Percentiles rank a stretch among this genome's conserved stretches.
Evolutionary conservation across 2,113 vertebrate genomes (phyloP).

Genomic region (Apodemus sylvaticus): DNA sequence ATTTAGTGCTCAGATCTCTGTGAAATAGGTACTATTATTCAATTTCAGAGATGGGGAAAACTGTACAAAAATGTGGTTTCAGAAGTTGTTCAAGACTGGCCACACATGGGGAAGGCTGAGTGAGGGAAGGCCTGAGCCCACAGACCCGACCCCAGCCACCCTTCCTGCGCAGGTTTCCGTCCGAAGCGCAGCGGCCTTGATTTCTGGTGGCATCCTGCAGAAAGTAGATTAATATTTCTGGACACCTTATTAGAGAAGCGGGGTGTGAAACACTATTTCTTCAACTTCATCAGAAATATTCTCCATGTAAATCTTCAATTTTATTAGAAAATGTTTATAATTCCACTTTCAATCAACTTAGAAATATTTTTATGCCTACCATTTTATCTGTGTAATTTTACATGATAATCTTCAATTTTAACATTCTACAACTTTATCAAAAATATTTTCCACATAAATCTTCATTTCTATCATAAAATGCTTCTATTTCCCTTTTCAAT

Average conservation of each 20-base stretch:
- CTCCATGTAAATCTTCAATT: too few species aligned
- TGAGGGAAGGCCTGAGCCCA: neutral
- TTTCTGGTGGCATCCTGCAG: neutral
- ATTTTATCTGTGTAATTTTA: too few species aligned
- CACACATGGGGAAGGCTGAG: too few species aligned
- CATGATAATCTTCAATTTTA: too few species aligned
- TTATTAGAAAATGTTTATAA: too few species aligned
- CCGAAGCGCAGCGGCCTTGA: neutral
- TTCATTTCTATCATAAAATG: too few species aligned
- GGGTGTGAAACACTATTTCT: neutral
- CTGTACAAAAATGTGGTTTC: neutral
- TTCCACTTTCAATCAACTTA: too few species aligned
- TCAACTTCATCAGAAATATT: too few species aligned
- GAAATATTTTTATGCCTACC: too few species aligned
- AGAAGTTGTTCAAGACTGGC: conserved; percentile 19
- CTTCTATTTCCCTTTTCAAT: too few species aligned
- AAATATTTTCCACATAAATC: too few species aligned
- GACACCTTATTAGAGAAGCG: neutral
- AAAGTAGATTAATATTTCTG: neutral
- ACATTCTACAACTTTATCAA: too few species aligned
- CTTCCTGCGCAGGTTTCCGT: neutral
- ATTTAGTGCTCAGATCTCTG: conserved; percentile 55
- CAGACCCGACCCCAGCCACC: rapidly evolving
- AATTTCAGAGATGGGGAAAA: conserved; percentile 59
- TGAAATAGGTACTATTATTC: conserved; percentile 63